These are phyloP conservation scores for Albula glossodonta DNA, from an alignment of 2,113 vertebrate species.

Conservation along the genomic window DNA sequence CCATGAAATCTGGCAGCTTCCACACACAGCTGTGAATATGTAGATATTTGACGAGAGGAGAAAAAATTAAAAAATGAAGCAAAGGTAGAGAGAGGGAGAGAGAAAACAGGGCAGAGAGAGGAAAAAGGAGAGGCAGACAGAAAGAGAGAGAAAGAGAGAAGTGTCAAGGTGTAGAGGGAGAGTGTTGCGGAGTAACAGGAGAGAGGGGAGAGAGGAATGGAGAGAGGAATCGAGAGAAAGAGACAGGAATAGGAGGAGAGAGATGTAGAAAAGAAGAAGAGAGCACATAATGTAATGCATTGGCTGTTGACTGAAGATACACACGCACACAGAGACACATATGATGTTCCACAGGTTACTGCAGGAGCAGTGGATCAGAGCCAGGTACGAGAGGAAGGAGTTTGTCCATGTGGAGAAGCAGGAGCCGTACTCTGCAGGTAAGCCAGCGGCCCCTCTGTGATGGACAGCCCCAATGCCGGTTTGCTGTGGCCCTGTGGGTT, in stretches of 20 bases:
- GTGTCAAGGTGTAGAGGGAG: neutral
- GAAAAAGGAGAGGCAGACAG: neutral
- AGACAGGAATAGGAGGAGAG: neutral
- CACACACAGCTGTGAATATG: no score
- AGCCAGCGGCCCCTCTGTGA: neutral
- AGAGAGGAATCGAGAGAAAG: neutral
- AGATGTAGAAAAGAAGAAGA: no score
- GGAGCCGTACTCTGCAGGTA: slow-evolving; percentile 96
- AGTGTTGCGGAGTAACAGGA: neutral
- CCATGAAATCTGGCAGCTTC: no score
- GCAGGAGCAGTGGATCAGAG: slow-evolving; percentile 94
- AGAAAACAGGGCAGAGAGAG: neutral
- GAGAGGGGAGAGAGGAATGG: neutral
- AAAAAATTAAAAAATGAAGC: neutral
- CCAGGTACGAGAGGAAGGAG: slow-evolving; percentile 92
- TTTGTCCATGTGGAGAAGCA: slow-evolving; percentile 90
- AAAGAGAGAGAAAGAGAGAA: neutral
- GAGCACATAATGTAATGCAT: neutral
- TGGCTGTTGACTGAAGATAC: neutral
- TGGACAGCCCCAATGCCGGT: neutral
- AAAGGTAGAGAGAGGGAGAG: neutral
- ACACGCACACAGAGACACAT: neutral
- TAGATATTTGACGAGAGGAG: neutral
- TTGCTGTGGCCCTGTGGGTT: neutral
- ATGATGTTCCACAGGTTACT: slow-evolving; percentile 73